Percentiles rank a stretch among this genome's conserved stretches.
phyloP scores from a whole-genome alignment of 1,140 invertebrate species.

The Hermatobates lingyangjiaoensis region DNA sequence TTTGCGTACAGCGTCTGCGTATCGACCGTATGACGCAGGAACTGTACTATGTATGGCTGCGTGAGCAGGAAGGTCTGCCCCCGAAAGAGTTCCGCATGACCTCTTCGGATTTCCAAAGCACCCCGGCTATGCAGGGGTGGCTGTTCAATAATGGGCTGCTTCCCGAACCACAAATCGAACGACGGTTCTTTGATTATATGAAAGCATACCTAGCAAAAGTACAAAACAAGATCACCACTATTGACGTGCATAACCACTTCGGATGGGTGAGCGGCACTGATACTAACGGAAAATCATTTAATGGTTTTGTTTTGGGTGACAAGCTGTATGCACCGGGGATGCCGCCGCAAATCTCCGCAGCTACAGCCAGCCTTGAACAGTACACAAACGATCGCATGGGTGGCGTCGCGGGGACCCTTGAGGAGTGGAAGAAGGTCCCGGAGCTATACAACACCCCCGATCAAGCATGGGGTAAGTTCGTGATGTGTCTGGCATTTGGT shows the following conservation, averaged over 20 bases:
- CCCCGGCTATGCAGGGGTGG: background rate
- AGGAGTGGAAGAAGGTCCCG: background rate
- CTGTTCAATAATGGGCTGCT: background rate
- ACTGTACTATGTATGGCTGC: background rate
- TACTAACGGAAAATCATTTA: background rate
- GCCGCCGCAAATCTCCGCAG: background rate
- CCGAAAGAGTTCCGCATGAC: background rate
- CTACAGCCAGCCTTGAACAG: background rate
- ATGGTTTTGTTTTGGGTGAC: background rate
- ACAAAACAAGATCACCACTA: too few relatives aligned
- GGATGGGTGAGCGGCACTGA: background rate
- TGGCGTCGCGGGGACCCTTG: background rate
- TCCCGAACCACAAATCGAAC: background rate
- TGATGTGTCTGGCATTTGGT: background rate
- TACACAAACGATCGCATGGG: background rate
- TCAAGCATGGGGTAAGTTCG: background rate
- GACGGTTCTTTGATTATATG: too few relatives aligned
- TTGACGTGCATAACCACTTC: background rate
- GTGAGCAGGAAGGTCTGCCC: background rate
- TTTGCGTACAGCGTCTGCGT: background rate
- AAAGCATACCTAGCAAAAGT: too few relatives aligned
- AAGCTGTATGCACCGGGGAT: background rate
- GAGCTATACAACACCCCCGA: background rate
- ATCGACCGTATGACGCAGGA: background rate
- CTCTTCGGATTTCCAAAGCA: background rate